Percentiles rank a stretch among this genome's conserved stretches.
Conservation (phyloP, 1,140 invertebrate genomes). For the Harlomillsia oculata region DNA sequence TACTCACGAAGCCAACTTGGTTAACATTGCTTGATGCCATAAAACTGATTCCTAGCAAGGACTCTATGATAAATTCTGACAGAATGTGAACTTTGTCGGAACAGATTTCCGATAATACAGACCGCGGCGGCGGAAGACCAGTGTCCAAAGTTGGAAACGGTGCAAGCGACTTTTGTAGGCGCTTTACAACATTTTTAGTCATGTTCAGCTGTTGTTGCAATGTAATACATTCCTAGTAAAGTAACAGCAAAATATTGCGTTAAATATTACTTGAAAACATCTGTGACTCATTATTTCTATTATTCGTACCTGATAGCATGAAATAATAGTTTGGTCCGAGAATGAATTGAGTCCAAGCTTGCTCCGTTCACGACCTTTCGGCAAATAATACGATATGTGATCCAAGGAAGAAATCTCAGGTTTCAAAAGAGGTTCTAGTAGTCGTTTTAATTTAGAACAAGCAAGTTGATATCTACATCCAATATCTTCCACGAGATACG, state of each 20-base stretch:
- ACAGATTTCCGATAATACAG: slow-evolving; percentile 47
- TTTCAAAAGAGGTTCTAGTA: slow-evolving; percentile 61
- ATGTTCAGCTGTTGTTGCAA: slow-evolving; percentile 71
- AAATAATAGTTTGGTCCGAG: slow-evolving; percentile 58
- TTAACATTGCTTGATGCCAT: slow-evolving; percentile 43
- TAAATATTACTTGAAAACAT: neutral
- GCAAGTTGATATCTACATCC: slow-evolving; percentile 74
- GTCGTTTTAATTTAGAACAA: slow-evolving; percentile 63
- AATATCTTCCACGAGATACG: slow-evolving; percentile 61
- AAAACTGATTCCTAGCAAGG: slow-evolving; percentile 50
- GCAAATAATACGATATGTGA: slow-evolving; percentile 67
- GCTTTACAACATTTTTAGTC: slow-evolving; percentile 57
- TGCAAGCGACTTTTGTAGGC: slow-evolving; percentile 51
- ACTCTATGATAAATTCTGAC: slow-evolving; percentile 66
- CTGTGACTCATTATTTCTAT: neutral
- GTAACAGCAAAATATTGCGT: slow-evolving; percentile 1
- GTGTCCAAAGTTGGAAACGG: slow-evolving; percentile 31
- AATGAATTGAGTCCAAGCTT: slow-evolving; percentile 48
- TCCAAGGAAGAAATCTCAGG: slow-evolving; percentile 65
- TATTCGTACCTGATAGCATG: slow-evolving; percentile 59
- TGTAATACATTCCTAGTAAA: slow-evolving; percentile 58
- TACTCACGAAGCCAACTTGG: neutral
- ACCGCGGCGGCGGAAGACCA: slow-evolving; percentile 15
- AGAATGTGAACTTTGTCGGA: slow-evolving; percentile 69
- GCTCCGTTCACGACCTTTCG: slow-evolving; percentile 47